Percentiles rank a stretch among this genome's conserved stretches.
Evolutionary conservation across 2,888 invertebrate species (phyloP).

Genomic region (Dolichomitus sp.): DNA sequence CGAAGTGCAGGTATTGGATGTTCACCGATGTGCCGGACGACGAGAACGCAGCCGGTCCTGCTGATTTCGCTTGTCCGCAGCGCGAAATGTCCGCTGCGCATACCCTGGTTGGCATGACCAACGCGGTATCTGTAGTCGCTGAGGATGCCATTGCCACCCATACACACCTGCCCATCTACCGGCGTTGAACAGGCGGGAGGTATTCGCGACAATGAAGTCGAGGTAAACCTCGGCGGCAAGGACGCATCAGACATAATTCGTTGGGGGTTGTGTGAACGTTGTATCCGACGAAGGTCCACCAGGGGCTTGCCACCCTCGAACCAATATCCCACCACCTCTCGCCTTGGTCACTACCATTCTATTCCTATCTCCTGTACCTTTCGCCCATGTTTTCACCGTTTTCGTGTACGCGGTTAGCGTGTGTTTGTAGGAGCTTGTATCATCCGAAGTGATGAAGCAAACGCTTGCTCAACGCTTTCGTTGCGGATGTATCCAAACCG

Average conservation of each 20-base stretch:
- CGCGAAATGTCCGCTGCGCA: slow-evolving; percentile 48
- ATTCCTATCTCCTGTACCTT: slow-evolving; percentile 44
- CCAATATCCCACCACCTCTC: slow-evolving; percentile 15
- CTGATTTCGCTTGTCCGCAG: slow-evolving; percentile 54
- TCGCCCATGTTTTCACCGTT: slow-evolving; percentile 36
- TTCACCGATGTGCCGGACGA: slow-evolving; percentile 44
- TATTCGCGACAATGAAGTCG: slow-evolving; percentile 67
- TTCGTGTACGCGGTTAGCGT: slow-evolving; percentile 14
- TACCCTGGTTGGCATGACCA: slow-evolving; percentile 54
- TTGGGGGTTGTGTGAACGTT: neutral
- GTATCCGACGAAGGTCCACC: neutral
- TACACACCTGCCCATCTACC: slow-evolving; percentile 34
- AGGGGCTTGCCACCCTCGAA: neutral
- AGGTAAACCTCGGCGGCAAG: slow-evolving; percentile 63
- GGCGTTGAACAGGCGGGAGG: slow-evolving; percentile 59
- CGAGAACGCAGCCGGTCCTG: slow-evolving; percentile 47
- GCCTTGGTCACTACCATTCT: slow-evolving; percentile 46
- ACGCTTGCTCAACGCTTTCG: neutral
- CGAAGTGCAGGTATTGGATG: slow-evolving; percentile 51
- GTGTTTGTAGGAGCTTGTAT: slow-evolving; percentile 53
- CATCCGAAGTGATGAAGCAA: slow-evolving; percentile 31
- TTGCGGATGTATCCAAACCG: neutral
- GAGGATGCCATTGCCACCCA: slow-evolving; percentile 55
- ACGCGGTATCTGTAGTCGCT: slow-evolving; percentile 41
- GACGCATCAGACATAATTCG: slow-evolving; percentile 61